These are phyloP conservation scores for Acanthurus tractus DNA, from an alignment of 2,797 vertebrate genomes.

Conservation along the genomic window DNA sequence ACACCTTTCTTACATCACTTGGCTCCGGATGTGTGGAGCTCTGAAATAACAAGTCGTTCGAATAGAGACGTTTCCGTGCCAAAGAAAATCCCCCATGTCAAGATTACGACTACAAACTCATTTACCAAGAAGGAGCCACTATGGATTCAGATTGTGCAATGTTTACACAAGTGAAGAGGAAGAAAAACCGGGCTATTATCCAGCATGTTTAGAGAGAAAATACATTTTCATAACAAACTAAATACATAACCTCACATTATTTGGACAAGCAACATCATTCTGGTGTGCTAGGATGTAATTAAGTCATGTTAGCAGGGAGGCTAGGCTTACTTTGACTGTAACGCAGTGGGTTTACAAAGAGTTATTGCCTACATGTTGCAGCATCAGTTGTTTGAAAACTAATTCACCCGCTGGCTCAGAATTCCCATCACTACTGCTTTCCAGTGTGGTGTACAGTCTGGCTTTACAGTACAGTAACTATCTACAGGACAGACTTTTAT, in stretches of 20 bases:
- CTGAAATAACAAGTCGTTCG: slow-evolving; percentile 64
- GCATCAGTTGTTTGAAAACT: slow-evolving; percentile 73
- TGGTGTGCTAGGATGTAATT: slow-evolving; percentile 37
- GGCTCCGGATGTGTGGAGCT: slow-evolving; percentile 44
- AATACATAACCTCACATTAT: slow-evolving; percentile 34
- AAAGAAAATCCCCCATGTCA: slow-evolving; percentile 59
- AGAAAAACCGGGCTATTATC: slow-evolving; percentile 43
- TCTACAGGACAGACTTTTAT: background rate
- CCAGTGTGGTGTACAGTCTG: slow-evolving; percentile 46
- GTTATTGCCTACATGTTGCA: slow-evolving; percentile 78
- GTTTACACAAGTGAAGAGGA: slow-evolving; percentile 50
- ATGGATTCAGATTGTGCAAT: slow-evolving; percentile 61
- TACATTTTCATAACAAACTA: slow-evolving; percentile 21
- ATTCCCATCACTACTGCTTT: slow-evolving; percentile 50
- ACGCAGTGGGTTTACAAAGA: slow-evolving; percentile 37
- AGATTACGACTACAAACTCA: slow-evolving; percentile 43
- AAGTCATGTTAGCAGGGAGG: slow-evolving; percentile 18
- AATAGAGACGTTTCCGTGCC: slow-evolving; percentile 40
- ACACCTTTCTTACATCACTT: slow-evolving; percentile 71
- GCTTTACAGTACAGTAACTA: slow-evolving; percentile 43
- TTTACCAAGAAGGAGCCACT: slow-evolving; percentile 51
- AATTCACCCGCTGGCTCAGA: slow-evolving; percentile 50
- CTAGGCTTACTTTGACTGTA: slow-evolving; percentile 19
- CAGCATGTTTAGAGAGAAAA: slow-evolving; percentile 38
- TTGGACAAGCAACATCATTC: slow-evolving; percentile 24